Evolutionary conservation across 2,797 vertebrate genomes (phyloP).

Genomic region (Simalia tracyae): DNA sequence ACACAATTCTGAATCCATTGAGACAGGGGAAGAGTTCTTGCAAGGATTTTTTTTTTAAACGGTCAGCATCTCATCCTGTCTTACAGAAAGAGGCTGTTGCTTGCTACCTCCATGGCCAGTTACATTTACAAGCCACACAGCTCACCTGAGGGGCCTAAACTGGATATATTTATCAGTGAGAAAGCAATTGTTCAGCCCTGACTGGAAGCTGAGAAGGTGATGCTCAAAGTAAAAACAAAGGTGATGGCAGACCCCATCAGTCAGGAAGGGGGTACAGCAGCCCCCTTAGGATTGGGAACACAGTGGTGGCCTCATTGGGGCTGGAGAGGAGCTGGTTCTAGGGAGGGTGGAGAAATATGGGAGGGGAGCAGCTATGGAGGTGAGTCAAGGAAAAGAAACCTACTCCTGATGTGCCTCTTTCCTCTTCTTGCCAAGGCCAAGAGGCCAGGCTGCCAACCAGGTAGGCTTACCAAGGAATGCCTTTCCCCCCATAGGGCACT

Average conservation of each 20-base stretch:
- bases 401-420: not conserved
- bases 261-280: not conserved
- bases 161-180: not conserved
- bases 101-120: not conserved
- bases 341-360: not conserved
- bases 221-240: not conserved
- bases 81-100: constrained; percentile 33
- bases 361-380: not conserved
- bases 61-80: constrained; percentile 51
- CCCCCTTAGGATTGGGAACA: not conserved
- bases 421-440: not conserved
- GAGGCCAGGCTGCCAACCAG: not conserved
- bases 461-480: not conserved
- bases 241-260: not conserved
- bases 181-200: not conserved
- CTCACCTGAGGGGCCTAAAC: not conserved
- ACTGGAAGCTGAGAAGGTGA: not conserved
- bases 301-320: not conserved
- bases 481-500: not conserved
- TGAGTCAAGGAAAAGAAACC: not conserved
- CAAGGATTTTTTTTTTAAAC: constrained; percentile 44
- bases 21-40: constrained; percentile 72
- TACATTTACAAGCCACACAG: not conserved
- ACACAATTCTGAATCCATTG: constrained; percentile 65
- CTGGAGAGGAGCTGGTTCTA: not conserved